These are phyloP conservation scores for Aplysia californica DNA, from an alignment of 1,140 invertebrate species.

Conservation along the genomic window DNA sequence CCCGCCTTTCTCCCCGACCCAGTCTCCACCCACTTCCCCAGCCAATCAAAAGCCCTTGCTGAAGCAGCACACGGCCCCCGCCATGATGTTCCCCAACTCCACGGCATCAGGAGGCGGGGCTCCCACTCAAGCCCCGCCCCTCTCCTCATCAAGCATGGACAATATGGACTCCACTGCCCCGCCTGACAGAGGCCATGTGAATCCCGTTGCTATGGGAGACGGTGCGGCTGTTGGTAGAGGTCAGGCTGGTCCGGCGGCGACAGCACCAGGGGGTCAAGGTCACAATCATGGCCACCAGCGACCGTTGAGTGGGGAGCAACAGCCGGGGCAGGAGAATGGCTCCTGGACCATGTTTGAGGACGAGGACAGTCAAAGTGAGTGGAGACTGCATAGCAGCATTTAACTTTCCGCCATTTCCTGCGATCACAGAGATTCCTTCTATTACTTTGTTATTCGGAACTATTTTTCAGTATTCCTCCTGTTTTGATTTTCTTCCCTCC, in stretches of 20 bases:
- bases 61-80: constrained; percentile 45
- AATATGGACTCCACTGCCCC: not conserved
- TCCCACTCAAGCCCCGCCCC: not conserved
- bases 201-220: constrained; percentile 35
- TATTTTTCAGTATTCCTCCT: no score
- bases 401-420: no score
- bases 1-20: constrained; percentile 47
- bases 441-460: no score
- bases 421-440: no score
- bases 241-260: no score
- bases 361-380: constrained; percentile 61
- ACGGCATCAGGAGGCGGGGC: not conserved
- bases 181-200: constrained; percentile 35
- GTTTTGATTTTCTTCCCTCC: no score
- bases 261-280: no score
- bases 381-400: no score
- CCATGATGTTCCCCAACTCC: constrained; percentile 14
- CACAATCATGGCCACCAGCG: no score
- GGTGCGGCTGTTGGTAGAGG: not conserved
- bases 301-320: no score
- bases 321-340: constrained; percentile 38
- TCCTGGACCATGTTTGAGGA: constrained; percentile 65
- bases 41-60: constrained; percentile 23
- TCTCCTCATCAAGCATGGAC: no score
- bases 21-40: constrained; percentile 52